phyloP scores from a whole-genome alignment of 2,888 invertebrate species.

The Tortricodes alternella region DNA sequence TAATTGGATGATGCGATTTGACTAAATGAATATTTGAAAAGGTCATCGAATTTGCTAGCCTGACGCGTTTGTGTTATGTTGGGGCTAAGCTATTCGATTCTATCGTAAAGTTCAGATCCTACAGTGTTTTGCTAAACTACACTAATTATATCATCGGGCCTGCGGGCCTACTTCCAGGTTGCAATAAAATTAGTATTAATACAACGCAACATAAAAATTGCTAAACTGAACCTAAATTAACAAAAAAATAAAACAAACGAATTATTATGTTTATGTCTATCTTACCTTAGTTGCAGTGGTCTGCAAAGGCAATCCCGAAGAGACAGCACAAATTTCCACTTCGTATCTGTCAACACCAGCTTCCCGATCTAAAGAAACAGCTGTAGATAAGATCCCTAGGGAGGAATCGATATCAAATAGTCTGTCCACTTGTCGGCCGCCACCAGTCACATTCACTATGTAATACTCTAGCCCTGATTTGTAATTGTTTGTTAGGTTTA shows the following conservation, averaged over 20 bases:
- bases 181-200: too few species aligned
- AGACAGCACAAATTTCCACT: constrained; percentile 93
- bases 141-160: too few species aligned
- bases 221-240: too few species aligned
- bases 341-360: constrained; percentile 91
- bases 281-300: constrained; percentile 93
- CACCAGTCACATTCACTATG: constrained; percentile 92
- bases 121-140: constrained; percentile 8
- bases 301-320: constrained; percentile 87
- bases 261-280: neutral
- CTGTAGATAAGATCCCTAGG: constrained; percentile 93
- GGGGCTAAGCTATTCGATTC: constrained; percentile 19
- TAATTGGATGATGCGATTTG: constrained; percentile 58
- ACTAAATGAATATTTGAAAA: neutral
- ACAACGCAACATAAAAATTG: too few species aligned
- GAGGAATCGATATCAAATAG: constrained; percentile 95
- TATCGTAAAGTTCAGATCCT: constrained; percentile 24
- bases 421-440: constrained; percentile 90
- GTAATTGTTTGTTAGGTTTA: constrained; percentile 89
- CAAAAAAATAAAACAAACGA: too few species aligned
- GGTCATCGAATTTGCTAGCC: neutral
- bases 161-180: too few species aligned
- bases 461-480: constrained; percentile 91
- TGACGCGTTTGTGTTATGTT: neutral
- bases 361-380: constrained; percentile 92